Evolutionary conservation across 2,797 vertebrate species (phyloP).

Genomic region (Hemibagrus guttatus): DNA sequence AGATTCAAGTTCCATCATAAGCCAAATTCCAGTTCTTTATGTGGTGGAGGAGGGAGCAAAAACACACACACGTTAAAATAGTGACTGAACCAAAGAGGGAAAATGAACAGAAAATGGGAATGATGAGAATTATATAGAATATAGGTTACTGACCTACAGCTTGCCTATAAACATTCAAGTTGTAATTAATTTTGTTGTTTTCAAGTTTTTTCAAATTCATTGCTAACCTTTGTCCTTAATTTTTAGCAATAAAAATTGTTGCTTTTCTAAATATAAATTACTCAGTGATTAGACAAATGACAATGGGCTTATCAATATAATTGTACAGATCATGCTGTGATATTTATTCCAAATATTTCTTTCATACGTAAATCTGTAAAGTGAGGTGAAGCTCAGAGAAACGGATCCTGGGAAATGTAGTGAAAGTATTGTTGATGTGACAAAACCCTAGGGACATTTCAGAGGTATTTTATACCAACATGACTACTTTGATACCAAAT

Average conservation of each 20-base stretch:
- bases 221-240: not conserved
- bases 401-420: conserved; percentile 30
- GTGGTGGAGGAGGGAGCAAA: not conserved
- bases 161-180: not conserved
- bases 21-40: conserved; percentile 21
- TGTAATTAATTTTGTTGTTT: not conserved
- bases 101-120: not conserved
- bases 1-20: conserved; percentile 30
- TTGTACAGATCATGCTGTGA: not conserved
- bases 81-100: not conserved
- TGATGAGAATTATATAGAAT: not conserved
- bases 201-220: not conserved
- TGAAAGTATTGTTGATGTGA: conserved; percentile 16
- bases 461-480: conserved; percentile 56
- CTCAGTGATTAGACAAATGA: not conserved
- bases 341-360: not conserved
- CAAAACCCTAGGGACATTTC: not conserved
- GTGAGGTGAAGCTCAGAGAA: not conserved
- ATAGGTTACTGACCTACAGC: not conserved
- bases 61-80: not conserved
- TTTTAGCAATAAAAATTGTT: not conserved
- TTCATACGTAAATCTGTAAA: conserved; percentile 8
- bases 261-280: not conserved
- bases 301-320: too few species aligned
- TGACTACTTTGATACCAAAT: conserved; percentile 34